Evolutionary conservation across 23 tunicate species (phyloP), one percentile per base, ranked within the genome.

Genomic region (Halocynthia aurantium): DNA sequence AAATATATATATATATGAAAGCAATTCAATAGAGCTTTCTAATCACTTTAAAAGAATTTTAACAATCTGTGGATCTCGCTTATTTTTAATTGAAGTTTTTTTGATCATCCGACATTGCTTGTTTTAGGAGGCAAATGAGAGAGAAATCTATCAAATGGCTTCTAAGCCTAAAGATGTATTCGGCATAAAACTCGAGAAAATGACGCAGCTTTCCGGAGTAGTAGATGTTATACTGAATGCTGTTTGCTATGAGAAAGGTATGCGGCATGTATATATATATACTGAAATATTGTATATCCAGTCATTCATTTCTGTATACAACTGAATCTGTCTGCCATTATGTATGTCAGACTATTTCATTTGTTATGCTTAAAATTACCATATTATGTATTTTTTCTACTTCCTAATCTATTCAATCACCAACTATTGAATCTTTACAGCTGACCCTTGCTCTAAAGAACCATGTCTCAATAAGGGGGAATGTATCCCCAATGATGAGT

Each of bases 221-320:
- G 71, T 75, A 51, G 68, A 75, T 20, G 75, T 77, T 13, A 83
- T 83, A 75, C n/a, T 83, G 52, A 75, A 83, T 57, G 86, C 86
- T 18, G 67, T 83, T 0, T 83, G 86, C 53, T 83, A 83, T 83
- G 86, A 71, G 52, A 75, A 75, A 62, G 81, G 86, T 83, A 67
- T 50, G 73, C 10, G 18, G 64, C 64, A 60, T 13, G 4, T 58
- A n/a, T 13, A 58, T 58, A n/a, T 58, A 31, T 31, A 31, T 31
- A 31, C 44, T 31, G 44, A 31, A 31, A 31, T 58, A 58, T 15
- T 58, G 17, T n/a, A 15, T 58, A 58, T n/a, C 4, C 17, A 1
- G 64, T 58, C 17, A 15, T 58, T n/a, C 2, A 13, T 58, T 58
- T 15, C 17, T 58, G 17, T n/a, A 1, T 58, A 58, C 2, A 58